Evolutionary conservation across 2,888 invertebrate species (phyloP), one percentile per base, ranked within the genome.

Genomic region (Stenichneumon culpator): DNA sequence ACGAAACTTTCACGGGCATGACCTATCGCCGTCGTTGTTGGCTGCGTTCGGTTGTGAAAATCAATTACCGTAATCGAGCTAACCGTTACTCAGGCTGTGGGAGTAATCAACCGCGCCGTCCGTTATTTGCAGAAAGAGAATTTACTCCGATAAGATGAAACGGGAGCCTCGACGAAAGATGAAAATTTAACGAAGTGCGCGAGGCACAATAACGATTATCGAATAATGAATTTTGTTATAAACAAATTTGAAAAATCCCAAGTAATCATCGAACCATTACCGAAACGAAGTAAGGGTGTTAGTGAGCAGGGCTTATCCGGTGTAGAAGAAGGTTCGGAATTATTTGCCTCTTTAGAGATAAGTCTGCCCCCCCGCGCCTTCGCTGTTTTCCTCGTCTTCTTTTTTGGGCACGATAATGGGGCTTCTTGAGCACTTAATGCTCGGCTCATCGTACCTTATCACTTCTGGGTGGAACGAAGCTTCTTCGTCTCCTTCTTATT

Each of bases 321-420:
- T 11, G 39, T 39, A 19, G 67, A 39, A 39, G 25, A 39, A 19
- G n/a, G 9, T 39, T 22, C 7, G 11, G 39, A 39, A 6, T 19
- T 11, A 39, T 67, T 39, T 36, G 19, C 39, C 67, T 67, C 44
- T 32, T 65, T 11, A 44, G 63, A 52, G 74, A 79, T 79, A 79
- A 83, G 19, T 69, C 63, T 65, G 36, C 36, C 50, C 47, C 36
- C 65, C 39, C 2, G 9, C 5, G 2, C 39, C 2, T 1, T 1
- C 39, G 0, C 36, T 69, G 22, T 54, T 44, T 50, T 32, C 47
- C 0, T 16, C 11, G 44, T 16, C 16, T 57, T 16, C 25, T 67
- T 77, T 69, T 73, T 52, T 52, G 14, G 5, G 2, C 52, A 32
- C 44, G 63, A 69, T 83, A 83, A 83, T 79, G 79, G 74, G 19